A percentile compares a stretch with the other conserved stretches of the same genome.
phyloP scores from a whole-genome alignment of 2,113 vertebrate species.

The Planiliza haematocheilus region DNA sequence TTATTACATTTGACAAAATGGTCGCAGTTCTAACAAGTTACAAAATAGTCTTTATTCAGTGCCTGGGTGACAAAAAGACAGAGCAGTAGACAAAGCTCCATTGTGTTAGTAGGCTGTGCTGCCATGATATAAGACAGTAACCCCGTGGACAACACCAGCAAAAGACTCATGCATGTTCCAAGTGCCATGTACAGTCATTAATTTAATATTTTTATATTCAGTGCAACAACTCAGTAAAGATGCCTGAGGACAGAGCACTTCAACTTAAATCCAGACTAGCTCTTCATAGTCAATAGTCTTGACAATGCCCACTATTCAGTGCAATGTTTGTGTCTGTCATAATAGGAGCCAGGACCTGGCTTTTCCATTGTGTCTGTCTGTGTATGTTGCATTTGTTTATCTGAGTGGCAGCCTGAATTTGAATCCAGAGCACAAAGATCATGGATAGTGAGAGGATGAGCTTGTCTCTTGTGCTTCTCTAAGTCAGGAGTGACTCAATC shows the following conservation, averaged over 20 bases:
- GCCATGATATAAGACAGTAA: conserved; percentile 66
- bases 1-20: not conserved
- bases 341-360: conserved; percentile 72
- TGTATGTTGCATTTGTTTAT: conserved; percentile 68
- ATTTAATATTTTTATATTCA: not conserved
- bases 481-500: conserved; percentile 17
- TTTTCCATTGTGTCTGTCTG: conserved; percentile 72
- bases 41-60: conserved; percentile 39
- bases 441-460: conserved; percentile 62
- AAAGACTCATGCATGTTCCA: conserved; percentile 5
- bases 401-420: conserved; percentile 50
- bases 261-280: conserved; percentile 8
- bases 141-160: conserved; percentile 14
- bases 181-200: not conserved
- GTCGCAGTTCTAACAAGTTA: conserved; percentile 1
- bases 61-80: conserved; percentile 59
- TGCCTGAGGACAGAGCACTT: not conserved
- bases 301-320: conserved; percentile 78
- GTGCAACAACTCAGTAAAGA: not conserved
- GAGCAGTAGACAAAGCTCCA: conserved; percentile 61
- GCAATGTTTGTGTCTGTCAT: conserved; percentile 59
- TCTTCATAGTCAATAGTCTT: conserved; percentile 39
- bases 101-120: conserved; percentile 62
- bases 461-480: conserved; percentile 32
- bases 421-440: conserved; percentile 59